These are phyloP conservation scores for Sinohyriopsis cumingii DNA, from an alignment of 2,888 invertebrate genomes.

Conservation along the genomic window DNA sequence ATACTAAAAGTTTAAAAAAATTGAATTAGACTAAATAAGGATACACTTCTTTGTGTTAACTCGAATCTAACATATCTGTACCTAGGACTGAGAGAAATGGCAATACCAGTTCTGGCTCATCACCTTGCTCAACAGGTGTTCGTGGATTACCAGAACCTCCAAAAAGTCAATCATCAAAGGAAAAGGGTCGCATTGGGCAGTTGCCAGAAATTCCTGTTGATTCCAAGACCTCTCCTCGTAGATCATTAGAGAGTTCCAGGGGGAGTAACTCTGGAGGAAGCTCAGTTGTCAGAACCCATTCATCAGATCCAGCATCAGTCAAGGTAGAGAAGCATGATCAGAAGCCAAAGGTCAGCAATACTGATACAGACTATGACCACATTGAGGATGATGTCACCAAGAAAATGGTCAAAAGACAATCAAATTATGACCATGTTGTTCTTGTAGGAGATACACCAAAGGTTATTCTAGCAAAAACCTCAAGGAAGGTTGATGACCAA, in stretches of 20 bases:
- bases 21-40: no score
- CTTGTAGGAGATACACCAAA: conserved; percentile 29
- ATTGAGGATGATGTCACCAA: conserved; percentile 31
- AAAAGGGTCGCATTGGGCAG: no score
- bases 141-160: conserved; percentile 15
- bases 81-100: background rate
- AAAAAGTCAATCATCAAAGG: no score
- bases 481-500: conserved; percentile 21
- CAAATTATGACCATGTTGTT: conserved; percentile 50
- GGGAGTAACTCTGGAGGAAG: no score
- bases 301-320: no score
- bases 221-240: no score
- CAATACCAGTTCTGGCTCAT: conserved; percentile 10
- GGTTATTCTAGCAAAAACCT: conserved; percentile 26
- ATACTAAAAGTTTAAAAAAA: no score
- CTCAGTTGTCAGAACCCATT: no score
- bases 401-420: conserved; percentile 23
- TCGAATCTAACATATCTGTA: no score
- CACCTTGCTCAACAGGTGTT: conserved; percentile 9
- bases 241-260: no score
- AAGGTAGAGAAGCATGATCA: background rate
- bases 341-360: conserved; percentile 7
- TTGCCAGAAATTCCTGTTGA: no score
- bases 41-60: no score
- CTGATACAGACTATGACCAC: conserved; percentile 54